Conservation (phyloP, 92 coral and sea anemone genomes). For the Porites rus region DNA sequence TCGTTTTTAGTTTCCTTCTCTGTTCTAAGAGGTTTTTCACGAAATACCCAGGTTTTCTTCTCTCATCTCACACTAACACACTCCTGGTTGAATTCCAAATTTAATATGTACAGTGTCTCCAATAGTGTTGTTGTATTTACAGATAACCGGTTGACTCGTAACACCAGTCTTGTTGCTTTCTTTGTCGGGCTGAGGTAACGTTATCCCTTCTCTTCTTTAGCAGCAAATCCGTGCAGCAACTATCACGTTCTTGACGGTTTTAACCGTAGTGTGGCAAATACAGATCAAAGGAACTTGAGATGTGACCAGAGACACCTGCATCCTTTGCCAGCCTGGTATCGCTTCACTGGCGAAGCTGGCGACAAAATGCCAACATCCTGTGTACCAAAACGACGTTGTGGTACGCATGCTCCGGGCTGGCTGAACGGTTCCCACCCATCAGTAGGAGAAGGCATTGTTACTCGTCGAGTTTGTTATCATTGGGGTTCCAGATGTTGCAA, state of each 20-base stretch:
- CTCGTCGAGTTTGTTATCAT: constrained; percentile 31
- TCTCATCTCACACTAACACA: too few relatives aligned
- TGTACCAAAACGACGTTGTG: neutral
- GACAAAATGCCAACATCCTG: constrained; percentile 8
- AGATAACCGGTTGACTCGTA: too few relatives aligned
- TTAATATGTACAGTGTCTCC: too few relatives aligned
- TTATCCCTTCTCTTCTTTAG: neutral
- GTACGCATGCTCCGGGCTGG: constrained; percentile 43
- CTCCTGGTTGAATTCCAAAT: too few relatives aligned
- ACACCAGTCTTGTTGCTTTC: too few relatives aligned
- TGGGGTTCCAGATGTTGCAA: constrained; percentile 20
- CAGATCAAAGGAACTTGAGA: neutral
- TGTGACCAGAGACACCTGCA: constrained; percentile 3
- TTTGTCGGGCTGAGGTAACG: too few relatives aligned
- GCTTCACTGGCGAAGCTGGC: constrained; percentile 13
- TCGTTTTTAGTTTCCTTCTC: too few relatives aligned
- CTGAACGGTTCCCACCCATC: constrained; percentile 1
- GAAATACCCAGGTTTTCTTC: too few relatives aligned
- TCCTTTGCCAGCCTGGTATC: constrained; percentile 13
- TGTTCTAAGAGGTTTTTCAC: too few relatives aligned
- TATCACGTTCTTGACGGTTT: neutral
- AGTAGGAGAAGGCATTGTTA: constrained; percentile 10
- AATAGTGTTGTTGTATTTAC: neutral
- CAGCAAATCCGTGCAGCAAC: neutral
- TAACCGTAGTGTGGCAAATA: constrained; percentile 2